Percentiles rank a stretch among this genome's conserved stretches.
Conservation (phyloP, 2,797 vertebrate species). For the Mormyrus hasselquistii region DNA sequence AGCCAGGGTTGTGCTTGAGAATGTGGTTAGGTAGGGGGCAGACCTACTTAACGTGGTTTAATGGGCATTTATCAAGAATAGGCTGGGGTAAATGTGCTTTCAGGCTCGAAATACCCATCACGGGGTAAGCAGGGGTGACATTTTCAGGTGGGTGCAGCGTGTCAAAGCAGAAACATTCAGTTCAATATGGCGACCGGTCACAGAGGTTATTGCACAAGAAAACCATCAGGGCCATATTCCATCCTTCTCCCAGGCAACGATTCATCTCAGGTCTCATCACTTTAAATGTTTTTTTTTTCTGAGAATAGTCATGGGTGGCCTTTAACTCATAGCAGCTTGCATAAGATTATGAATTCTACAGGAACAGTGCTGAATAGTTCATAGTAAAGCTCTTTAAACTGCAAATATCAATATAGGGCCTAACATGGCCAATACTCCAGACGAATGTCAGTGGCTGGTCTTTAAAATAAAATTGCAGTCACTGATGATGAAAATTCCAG, state of each 20-base stretch:
- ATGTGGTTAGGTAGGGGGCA: background rate
- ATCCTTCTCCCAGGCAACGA: conserved; percentile 14
- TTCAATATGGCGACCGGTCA: background rate
- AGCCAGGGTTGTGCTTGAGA: background rate
- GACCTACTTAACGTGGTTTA: background rate
- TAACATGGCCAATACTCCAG: background rate
- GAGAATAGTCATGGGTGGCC: background rate
- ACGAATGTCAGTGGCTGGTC: background rate
- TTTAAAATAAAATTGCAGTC: background rate
- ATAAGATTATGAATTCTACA: background rate
- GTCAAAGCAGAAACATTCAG: background rate
- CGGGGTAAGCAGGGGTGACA: background rate
- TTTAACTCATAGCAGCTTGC: background rate
- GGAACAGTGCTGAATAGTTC: background rate
- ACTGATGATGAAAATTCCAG: background rate
- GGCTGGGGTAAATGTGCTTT: background rate
- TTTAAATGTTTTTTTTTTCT: background rate
- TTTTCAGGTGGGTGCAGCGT: background rate
- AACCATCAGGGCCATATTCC: background rate
- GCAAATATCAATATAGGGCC: background rate
- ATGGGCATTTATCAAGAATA: background rate
- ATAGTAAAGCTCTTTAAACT: conserved; percentile 9
- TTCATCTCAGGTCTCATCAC: background rate
- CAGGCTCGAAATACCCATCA: background rate
- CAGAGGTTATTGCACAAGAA: background rate